Percentiles rank a stretch among this genome's conserved stretches.
Conservation (phyloP, 2,888 invertebrate species). For the Trissonchulus sp. region DNA sequence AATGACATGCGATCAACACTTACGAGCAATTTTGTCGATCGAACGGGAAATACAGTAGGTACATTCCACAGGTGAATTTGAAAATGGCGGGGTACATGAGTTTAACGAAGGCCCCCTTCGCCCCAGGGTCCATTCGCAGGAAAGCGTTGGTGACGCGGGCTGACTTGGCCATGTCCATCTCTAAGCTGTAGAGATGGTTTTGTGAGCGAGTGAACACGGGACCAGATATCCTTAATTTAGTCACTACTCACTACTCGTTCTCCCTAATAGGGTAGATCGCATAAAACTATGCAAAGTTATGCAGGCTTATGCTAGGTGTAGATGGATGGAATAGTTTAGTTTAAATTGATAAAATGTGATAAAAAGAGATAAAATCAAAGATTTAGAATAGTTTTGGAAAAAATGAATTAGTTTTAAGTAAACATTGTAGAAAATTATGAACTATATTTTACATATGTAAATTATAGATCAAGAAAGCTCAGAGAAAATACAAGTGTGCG, state of each 20-base stretch:
- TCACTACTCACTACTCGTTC: not conserved
- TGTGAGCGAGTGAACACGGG: not conserved
- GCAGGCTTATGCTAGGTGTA: no score
- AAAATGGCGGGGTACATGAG: slow-evolving; percentile 34
- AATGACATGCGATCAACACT: no score
- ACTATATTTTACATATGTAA: no score
- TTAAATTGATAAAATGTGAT: no score
- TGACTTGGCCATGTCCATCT: slow-evolving; percentile 11
- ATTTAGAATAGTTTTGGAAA: no score
- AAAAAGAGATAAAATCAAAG: no score
- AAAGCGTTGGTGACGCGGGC: slow-evolving; percentile 2
- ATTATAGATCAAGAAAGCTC: no score
- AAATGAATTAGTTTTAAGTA: no score
- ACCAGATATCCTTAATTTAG: not conserved
- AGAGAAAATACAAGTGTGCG: no score
- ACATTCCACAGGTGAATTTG: slow-evolving; percentile 31
- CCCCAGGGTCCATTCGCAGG: slow-evolving; percentile 17
- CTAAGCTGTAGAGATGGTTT: slow-evolving; percentile 1
- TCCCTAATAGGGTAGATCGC: not conserved
- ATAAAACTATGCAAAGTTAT: not conserved
- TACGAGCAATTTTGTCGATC: slow-evolving; percentile 33
- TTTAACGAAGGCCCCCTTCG: not conserved
- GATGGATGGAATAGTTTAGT: no score
- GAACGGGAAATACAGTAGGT: slow-evolving; percentile 34
- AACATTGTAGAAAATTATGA: no score